Evolutionary conservation across 1,140 invertebrate genomes (phyloP), one percentile per base, ranked within the genome.

Genomic region (Penaeus vannamei): DNA sequence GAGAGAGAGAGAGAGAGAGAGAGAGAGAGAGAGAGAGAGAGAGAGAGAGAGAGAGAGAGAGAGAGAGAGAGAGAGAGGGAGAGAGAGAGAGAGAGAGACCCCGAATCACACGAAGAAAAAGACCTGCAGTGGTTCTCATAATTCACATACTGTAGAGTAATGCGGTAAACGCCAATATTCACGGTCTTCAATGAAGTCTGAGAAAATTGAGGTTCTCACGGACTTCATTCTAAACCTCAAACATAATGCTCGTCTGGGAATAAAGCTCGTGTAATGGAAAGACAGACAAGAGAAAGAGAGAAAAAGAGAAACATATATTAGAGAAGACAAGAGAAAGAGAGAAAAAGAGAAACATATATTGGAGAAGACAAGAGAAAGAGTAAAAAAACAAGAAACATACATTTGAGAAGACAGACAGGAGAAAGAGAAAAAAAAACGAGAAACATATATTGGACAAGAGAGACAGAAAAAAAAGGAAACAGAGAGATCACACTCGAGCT

Each of bases 81-180:
- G 69, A 76, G n/a, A 85, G 83, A 85, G 83, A 64, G 83, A 66
- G 83, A 66, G 59, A 26, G 83, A 66, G 83, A 85, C 42, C 20
- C 0, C 90, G 84, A 91, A 69, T 86, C 86, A 77, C 23, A 46
- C 26, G n/a, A 80, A 87, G 46, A 90, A 66, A 81, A 26, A 85
- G 82, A 72, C 14, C 66, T n/a, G 5, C 72, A 23, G 23, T 76
- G 22, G 19, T 36, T 32, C 26, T n/a, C 72, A 76, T 19, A 19
- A 26, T 23, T 19, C 7, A 23, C 36, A 32, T 10, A 76, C 32
- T 36, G n/a, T 76, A 76, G 17, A 29, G 72, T 19, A 29, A 29
- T 76, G 17, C 22, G 72, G 42, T 32, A 20, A 32, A 29, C 4
- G 29, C 19, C 17, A 76, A 26, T 19, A 26, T 76, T 26, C 20